phyloP scores from a whole-genome alignment of 2,797 vertebrate genomes.

The Cossypha caffra region DNA sequence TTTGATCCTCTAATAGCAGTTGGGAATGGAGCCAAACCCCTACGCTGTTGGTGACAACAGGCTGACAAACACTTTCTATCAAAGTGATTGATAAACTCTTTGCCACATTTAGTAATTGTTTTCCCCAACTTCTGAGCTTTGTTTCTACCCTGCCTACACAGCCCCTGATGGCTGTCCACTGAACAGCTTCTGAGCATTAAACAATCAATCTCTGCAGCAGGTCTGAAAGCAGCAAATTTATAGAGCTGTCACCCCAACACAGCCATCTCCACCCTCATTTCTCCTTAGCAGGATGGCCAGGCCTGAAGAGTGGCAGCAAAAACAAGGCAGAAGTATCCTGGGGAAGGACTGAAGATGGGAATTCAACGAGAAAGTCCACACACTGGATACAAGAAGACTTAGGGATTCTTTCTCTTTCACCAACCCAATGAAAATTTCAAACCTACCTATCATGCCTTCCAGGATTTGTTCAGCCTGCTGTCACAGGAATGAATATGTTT shows the following conservation, averaged over 20 bases:
- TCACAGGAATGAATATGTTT: not conserved
- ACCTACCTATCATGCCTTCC: not conserved
- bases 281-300: not conserved
- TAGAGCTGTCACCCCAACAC: not conserved
- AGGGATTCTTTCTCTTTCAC: not conserved
- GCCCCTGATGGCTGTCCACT: not conserved
- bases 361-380: not conserved
- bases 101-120: constrained; percentile 1
- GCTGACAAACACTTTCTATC: not conserved
- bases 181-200: not conserved
- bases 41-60: not conserved
- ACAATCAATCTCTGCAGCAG: not conserved
- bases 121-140: not conserved
- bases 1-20: not conserved
- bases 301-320: not conserved
- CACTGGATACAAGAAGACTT: not conserved
- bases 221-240: not conserved
- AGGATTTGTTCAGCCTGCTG: not conserved
- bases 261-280: not conserved
- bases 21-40: not conserved
- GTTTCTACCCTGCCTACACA: not conserved
- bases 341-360: not conserved
- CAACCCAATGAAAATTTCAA: not conserved
- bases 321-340: not conserved
- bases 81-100: constrained; percentile 5